Evolutionary conservation across 2,797 vertebrate genomes (phyloP).

Genomic region (Leptodactylus fallax): DNA sequence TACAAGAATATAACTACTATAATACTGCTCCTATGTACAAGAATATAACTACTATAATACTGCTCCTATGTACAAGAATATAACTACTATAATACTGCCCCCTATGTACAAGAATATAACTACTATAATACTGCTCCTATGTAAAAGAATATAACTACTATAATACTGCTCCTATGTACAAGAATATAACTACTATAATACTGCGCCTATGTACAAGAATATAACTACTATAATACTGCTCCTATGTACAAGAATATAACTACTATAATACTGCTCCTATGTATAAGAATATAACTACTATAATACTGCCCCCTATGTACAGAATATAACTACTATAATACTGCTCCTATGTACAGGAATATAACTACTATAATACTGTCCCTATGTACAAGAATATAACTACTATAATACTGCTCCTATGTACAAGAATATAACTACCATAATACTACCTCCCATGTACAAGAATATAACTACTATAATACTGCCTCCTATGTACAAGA

Average conservation of each 20-base stretch:
- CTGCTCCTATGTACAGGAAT: not conserved
- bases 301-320: not conserved
- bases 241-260: not conserved
- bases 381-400: not conserved
- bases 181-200: no score
- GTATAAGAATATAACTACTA: not conserved
- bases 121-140: slow-evolving; percentile 6
- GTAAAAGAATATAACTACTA: no score
- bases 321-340: not conserved
- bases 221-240: slow-evolving; percentile 1
- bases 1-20: not conserved
- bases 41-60: slow-evolving; percentile 1
- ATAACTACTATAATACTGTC: slow-evolving; percentile 2
- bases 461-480: no score
- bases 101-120: slow-evolving; percentile 12
- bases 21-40: not conserved
- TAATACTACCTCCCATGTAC: no score
- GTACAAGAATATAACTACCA: not conserved
- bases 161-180: no score
- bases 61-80: not conserved
- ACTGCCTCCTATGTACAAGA: no score
- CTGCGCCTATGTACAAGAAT: not conserved
- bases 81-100: not conserved
- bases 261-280: not conserved
- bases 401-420: not conserved